Percentiles rank a stretch among this genome's conserved stretches.
Evolutionary conservation across 2,797 vertebrate genomes (phyloP).

Genomic region (Microcaecilia unicolor): DNA sequence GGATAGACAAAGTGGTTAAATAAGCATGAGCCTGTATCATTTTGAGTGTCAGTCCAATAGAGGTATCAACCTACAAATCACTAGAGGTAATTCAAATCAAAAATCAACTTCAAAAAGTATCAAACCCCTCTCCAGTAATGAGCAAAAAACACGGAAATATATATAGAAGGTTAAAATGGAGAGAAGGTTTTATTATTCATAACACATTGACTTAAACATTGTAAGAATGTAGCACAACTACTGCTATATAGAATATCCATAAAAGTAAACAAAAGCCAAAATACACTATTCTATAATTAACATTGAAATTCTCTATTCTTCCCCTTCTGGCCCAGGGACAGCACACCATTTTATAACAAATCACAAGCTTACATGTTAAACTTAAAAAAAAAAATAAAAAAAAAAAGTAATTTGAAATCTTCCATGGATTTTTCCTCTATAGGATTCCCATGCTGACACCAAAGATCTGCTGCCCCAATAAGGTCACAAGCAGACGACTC

Average conservation of each 20-base stretch:
- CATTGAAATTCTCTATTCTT: slow-evolving; percentile 5
- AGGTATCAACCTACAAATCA: no score
- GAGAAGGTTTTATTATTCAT: no score
- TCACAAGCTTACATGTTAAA: slow-evolving; percentile 49
- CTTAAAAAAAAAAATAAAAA: slow-evolving; percentile 29
- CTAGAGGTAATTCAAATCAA: no score
- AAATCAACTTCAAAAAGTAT: no score
- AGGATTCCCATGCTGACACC: slow-evolving; percentile 15
- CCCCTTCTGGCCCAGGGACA: slow-evolving; percentile 26
- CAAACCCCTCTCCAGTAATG: no score
- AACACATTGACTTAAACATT: no score
- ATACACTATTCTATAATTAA: slow-evolving; percentile 3
- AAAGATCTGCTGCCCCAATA: slow-evolving; percentile 17
- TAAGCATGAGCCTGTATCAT: no score
- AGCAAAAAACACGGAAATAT: no score
- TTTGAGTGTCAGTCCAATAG: no score
- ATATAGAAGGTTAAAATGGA: no score
- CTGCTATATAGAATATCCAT: slow-evolving; percentile 13
- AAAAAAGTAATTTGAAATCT: slow-evolving; percentile 24
- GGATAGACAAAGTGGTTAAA: no score
- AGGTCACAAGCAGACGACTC: slow-evolving; percentile 46
- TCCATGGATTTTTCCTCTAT: slow-evolving; percentile 28
- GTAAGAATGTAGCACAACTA: no score
- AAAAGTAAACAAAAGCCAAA: slow-evolving; percentile 2
- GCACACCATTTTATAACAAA: slow-evolving; percentile 40